A percentile compares a stretch with the other conserved stretches of the same genome.
Evolutionary conservation across 2,797 vertebrate genomes (phyloP).

Genomic region (Syndactyla subalaris): DNA sequence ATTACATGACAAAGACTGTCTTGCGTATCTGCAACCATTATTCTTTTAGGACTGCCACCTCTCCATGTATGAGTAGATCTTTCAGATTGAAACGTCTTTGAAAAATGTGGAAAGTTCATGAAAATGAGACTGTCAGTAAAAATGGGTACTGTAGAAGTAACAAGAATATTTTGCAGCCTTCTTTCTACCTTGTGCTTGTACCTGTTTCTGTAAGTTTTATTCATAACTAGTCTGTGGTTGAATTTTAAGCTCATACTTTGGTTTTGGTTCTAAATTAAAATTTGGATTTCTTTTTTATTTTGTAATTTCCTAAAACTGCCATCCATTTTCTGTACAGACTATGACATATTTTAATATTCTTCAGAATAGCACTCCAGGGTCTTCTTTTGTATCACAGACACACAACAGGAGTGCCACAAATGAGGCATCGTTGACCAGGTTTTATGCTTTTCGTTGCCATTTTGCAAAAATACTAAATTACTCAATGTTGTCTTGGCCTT

Average conservation of each 20-base stretch:
- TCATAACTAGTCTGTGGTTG: neutral
- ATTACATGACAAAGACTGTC: neutral
- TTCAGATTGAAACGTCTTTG: neutral
- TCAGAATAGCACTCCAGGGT: neutral
- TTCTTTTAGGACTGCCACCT: neutral
- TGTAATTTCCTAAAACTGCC: slow-evolving; percentile 22
- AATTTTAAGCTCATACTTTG: neutral
- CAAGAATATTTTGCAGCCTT: neutral
- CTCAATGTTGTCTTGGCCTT: slow-evolving; percentile 64
- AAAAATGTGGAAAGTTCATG: neutral
- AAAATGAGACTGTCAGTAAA: neutral
- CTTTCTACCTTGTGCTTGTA: neutral
- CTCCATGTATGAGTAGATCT: neutral
- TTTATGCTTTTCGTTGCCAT: slow-evolving; percentile 17
- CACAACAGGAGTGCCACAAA: slow-evolving; percentile 13
- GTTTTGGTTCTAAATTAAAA: slow-evolving; percentile 14
- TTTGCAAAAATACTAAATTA: slow-evolving; percentile 53
- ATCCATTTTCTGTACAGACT: neutral
- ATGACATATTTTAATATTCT: slow-evolving; percentile 11
- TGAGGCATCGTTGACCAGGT: slow-evolving; percentile 23
- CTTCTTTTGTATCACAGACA: slow-evolving; percentile 25
- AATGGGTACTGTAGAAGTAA: neutral
- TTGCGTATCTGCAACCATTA: neutral
- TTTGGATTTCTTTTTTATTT: slow-evolving; percentile 11
- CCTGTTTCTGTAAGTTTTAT: neutral